Conservation (phyloP, 1,140 invertebrate genomes). For the Cylas formicarius region DNA sequence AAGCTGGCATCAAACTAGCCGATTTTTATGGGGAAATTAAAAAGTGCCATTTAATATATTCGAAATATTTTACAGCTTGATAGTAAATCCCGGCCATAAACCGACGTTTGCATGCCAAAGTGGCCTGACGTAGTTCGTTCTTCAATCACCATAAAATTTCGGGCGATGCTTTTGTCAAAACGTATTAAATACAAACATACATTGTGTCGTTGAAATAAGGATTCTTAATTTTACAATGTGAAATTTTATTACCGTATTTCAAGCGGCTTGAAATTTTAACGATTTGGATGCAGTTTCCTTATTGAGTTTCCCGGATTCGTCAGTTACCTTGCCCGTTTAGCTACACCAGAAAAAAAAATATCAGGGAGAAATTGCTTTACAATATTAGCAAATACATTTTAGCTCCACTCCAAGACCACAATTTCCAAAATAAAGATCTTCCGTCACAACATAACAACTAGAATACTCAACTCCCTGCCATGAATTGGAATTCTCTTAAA, state of each 20-base stretch:
- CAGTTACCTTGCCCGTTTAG: too few relatives aligned
- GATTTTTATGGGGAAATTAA: slow-evolving; percentile 39
- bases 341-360: too few relatives aligned
- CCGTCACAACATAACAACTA: too few relatives aligned
- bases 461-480: too few relatives aligned
- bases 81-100: slow-evolving; percentile 36
- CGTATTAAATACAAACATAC: slow-evolving; percentile 34
- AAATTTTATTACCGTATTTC: slow-evolving; percentile 19
- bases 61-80: slow-evolving; percentile 36
- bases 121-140: slow-evolving; percentile 36
- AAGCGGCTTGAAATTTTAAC: too few relatives aligned
- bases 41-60: slow-evolving; percentile 39
- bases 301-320: too few relatives aligned
- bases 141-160: slow-evolving; percentile 38
- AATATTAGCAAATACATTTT: too few relatives aligned
- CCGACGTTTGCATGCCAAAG: slow-evolving; percentile 35
- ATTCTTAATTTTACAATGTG: slow-evolving; percentile 27
- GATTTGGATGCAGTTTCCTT: too few relatives aligned
- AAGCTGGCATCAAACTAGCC: slow-evolving; percentile 35
- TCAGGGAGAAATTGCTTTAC: too few relatives aligned
- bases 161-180: slow-evolving; percentile 30
- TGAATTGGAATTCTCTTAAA: too few relatives aligned
- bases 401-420: too few relatives aligned
- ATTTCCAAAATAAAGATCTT: too few relatives aligned
- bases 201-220: slow-evolving; percentile 25